Percentiles rank a stretch among this genome's conserved stretches.
Conservation (phyloP, 2,888 invertebrate species). For the Limnephilus rhombicus region DNA sequence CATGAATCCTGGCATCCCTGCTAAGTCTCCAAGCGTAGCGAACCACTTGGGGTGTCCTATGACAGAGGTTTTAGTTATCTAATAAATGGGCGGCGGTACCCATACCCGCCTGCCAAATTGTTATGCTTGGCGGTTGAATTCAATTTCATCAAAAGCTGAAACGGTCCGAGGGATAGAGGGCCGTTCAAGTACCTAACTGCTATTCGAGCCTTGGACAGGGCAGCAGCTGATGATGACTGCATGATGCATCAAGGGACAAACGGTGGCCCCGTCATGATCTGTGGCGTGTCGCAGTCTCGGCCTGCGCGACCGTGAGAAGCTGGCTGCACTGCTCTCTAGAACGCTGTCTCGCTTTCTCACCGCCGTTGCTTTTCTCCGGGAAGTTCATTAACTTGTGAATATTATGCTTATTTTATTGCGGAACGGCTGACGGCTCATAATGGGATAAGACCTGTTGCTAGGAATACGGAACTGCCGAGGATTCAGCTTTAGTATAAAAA, state of each 20-base stretch:
- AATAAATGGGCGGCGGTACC: no score
- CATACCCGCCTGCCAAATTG: no score
- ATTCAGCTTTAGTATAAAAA: not conserved
- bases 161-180: no score
- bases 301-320: not conserved
- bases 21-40: no score
- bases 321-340: not conserved
- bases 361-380: conserved; percentile 2
- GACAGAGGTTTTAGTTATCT: no score
- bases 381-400: conserved; percentile 40
- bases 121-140: no score
- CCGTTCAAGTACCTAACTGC: no score
- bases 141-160: no score
- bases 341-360: not conserved
- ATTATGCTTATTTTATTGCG: conserved; percentile 18
- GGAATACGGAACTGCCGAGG: not conserved
- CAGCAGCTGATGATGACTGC: not conserved
- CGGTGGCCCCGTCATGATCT: not conserved
- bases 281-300: not conserved
- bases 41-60: no score
- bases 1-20: no score
- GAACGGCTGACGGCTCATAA: conserved; percentile 4
- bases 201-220: not conserved
- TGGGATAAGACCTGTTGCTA: conserved; percentile 6
- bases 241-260: not conserved